Conservation (phyloP, 2,888 invertebrate species). For the Odontocerum albicorne region DNA sequence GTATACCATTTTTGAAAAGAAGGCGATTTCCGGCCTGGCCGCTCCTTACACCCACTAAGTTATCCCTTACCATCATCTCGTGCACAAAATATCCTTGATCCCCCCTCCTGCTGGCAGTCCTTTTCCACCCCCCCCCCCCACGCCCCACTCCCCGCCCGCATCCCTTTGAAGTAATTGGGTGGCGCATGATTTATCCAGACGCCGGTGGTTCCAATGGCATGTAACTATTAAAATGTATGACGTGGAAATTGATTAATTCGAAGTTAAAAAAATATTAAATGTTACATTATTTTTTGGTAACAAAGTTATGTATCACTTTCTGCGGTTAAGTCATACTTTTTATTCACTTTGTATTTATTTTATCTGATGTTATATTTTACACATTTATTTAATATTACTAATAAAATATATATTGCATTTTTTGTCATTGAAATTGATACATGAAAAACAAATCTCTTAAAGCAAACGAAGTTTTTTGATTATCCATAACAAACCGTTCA, state of each 20-base stretch:
- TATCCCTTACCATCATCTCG: constrained; percentile 3
- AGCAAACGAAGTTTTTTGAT: too few species aligned
- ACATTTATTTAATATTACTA: too few species aligned
- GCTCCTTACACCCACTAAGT: constrained; percentile 5
- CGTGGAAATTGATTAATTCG: neutral
- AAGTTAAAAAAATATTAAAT: constrained; percentile 1
- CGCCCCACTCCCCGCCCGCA: constrained; percentile 1
- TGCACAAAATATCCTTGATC: too few species aligned
- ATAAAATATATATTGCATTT: too few species aligned
- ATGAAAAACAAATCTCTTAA: too few species aligned
- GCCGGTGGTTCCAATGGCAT: constrained; percentile 21
- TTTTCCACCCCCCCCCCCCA: neutral
- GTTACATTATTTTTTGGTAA: too few species aligned
- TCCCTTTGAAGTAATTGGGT: constrained; percentile 29
- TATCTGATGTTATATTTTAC: too few species aligned
- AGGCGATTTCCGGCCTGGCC: constrained; percentile 22
- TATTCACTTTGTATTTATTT: neutral
- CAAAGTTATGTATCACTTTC: too few species aligned
- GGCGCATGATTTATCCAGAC: constrained; percentile 32
- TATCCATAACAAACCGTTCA: too few species aligned
- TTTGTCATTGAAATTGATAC: too few species aligned
- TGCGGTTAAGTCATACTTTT: too few species aligned
- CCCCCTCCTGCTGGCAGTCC: constrained; percentile 15
- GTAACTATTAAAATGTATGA: constrained; percentile 5
- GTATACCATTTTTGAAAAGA: constrained; percentile 24